These are phyloP conservation scores for Perca schrenkii DNA, from an alignment of 2,113 vertebrate species.

Conservation along the genomic window DNA sequence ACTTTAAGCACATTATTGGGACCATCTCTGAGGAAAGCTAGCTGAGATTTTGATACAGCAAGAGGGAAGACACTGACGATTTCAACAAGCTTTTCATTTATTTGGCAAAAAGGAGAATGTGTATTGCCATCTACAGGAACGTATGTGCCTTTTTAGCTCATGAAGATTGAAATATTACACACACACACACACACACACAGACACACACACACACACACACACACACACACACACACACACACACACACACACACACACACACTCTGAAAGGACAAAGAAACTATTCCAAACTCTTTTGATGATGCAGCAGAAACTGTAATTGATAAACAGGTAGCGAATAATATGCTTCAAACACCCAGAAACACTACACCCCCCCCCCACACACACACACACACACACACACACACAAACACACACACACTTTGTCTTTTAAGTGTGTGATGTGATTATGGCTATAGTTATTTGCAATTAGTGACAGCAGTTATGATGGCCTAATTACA, in stretches of 20 bases:
- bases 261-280: slow-evolving; percentile 61
- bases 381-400: not conserved
- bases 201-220: slow-evolving; percentile 5
- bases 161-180: too few species aligned
- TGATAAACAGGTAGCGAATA: slow-evolving; percentile 47
- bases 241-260: slow-evolving; percentile 5
- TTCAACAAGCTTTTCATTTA: too few species aligned
- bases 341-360: too few species aligned
- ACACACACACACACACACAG: slow-evolving; percentile 5
- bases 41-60: too few species aligned
- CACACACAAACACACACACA: not conserved
- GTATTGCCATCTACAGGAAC: too few species aligned
- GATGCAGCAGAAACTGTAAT: slow-evolving; percentile 68
- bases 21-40: too few species aligned
- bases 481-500: slow-evolving; percentile 60
- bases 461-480: slow-evolving; percentile 59
- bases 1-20: too few species aligned
- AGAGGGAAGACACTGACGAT: too few species aligned
- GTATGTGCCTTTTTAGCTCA: too few species aligned
- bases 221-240: slow-evolving; percentile 4
- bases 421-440: slow-evolving; percentile 28
- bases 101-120: too few species aligned
- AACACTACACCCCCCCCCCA: not conserved
- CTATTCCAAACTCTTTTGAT: slow-evolving; percentile 63
- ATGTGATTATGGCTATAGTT: slow-evolving; percentile 59